Percentiles rank a stretch among this genome's conserved stretches.
phyloP scores from a whole-genome alignment of 1,140 invertebrate species.

The Copidosoma floridanum region DNA sequence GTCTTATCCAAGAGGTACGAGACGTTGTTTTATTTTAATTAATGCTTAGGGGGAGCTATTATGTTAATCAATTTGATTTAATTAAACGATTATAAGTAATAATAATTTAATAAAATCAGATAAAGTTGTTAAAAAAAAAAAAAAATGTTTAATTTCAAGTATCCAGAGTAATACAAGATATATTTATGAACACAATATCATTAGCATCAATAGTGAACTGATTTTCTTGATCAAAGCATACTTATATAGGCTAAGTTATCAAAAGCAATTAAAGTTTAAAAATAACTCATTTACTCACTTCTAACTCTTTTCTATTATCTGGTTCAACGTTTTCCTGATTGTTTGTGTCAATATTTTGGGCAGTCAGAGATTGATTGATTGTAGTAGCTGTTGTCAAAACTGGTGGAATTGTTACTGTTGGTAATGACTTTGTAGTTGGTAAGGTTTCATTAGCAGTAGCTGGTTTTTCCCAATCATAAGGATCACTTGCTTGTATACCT shows the following conservation, averaged over 20 bases:
- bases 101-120: too few relatives aligned
- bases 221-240: too few relatives aligned
- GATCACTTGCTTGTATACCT: slow-evolving; percentile 84
- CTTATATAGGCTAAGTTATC: not conserved
- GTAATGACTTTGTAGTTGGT: slow-evolving; percentile 49
- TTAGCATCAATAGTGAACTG: too few relatives aligned
- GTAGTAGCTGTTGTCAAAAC: slow-evolving; percentile 53
- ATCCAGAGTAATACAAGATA: too few relatives aligned
- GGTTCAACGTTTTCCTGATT: slow-evolving; percentile 76
- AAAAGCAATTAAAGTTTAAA: not conserved
- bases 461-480: slow-evolving; percentile 93
- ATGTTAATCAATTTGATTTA: too few relatives aligned
- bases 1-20: too few relatives aligned
- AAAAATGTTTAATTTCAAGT: too few relatives aligned
- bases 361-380: slow-evolving; percentile 57
- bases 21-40: too few relatives aligned
- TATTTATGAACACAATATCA: too few relatives aligned
- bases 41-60: too few relatives aligned
- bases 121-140: too few relatives aligned
- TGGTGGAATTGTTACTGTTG: slow-evolving; percentile 49
- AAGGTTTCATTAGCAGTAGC: slow-evolving; percentile 48
- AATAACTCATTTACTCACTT: slow-evolving; percentile 33
- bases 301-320: slow-evolving; percentile 65
- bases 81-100: too few relatives aligned
- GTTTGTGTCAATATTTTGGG: slow-evolving; percentile 59